A percentile compares a stretch with the other conserved stretches of the same genome.
These are phyloP conservation scores for Torymus tubicola DNA, from an alignment of 2,888 invertebrate species.

Conservation along the genomic window DNA sequence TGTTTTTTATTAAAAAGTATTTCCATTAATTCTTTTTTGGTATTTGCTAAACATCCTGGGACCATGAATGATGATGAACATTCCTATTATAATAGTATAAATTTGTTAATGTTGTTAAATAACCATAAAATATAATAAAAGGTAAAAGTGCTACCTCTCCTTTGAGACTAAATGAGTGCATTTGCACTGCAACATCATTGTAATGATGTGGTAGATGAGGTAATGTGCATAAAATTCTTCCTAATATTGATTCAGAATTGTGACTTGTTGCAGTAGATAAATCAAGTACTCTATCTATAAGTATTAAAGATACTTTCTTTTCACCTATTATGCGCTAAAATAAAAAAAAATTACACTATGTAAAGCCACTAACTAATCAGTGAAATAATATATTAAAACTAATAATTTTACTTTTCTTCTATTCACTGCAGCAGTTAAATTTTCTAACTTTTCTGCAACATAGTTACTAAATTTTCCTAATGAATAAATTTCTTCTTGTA, in stretches of 20 bases:
- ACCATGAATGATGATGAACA: slow-evolving; percentile 65
- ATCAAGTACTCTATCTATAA: slow-evolving; percentile 83
- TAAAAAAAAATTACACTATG: slow-evolving; percentile 28
- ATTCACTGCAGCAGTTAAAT: slow-evolving; percentile 69
- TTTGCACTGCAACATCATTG: slow-evolving; percentile 82
- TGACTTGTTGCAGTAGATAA: slow-evolving; percentile 81
- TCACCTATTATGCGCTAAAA: slow-evolving; percentile 53
- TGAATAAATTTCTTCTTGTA: slow-evolving; percentile 82
- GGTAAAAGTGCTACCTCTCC: slow-evolving; percentile 62
- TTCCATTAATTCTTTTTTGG: slow-evolving; percentile 65
- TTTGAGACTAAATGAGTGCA: slow-evolving; percentile 79
- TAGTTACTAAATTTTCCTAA: slow-evolving; percentile 82
- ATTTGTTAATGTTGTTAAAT: background rate
- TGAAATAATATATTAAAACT: slow-evolving; percentile 14
- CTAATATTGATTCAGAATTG: slow-evolving; percentile 81
- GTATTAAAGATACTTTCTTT: slow-evolving; percentile 78
- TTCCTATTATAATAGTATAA: slow-evolving; percentile 60
- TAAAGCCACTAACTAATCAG: background rate
- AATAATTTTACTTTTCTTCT: slow-evolving; percentile 77
- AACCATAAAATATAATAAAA: background rate
- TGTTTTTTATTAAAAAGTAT: slow-evolving; percentile 70
- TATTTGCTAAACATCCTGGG: slow-evolving; percentile 73
- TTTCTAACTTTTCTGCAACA: slow-evolving; percentile 72
- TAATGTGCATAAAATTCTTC: slow-evolving; percentile 80
- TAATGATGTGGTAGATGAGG: slow-evolving; percentile 82